phyloP scores from a whole-genome alignment of 2,113 vertebrate species.

The Indri indri region DNA sequence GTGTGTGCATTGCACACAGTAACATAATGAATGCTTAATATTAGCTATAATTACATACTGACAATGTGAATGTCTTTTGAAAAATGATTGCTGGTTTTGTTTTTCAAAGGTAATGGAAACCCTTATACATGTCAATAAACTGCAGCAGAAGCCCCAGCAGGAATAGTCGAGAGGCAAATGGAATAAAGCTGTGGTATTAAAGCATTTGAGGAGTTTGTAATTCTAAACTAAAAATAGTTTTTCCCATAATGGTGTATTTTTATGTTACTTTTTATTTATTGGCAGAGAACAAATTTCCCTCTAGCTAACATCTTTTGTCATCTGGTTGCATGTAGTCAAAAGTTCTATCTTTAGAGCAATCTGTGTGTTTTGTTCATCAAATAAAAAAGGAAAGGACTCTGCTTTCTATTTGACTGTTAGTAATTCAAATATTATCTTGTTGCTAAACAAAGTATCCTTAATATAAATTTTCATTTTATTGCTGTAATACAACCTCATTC shows the following conservation, averaged over 20 bases:
- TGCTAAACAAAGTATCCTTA: neutral
- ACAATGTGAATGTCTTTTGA: conserved; percentile 5
- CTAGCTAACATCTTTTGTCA: neutral
- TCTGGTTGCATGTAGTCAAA: neutral
- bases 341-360: conserved; percentile 16
- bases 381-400: neutral
- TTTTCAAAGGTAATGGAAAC: conserved; percentile 40
- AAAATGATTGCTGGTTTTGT: conserved; percentile 49
- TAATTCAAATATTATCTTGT: neutral
- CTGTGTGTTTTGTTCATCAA: neutral
- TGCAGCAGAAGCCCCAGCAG: neutral
- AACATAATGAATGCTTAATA: neutral
- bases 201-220: conserved; percentile 14
- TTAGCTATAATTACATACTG: conserved; percentile 27
- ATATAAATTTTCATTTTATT: conserved; percentile 39
- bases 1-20: neutral
- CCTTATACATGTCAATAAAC: neutral
- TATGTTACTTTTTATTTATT: conserved; percentile 3
- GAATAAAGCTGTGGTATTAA: conserved; percentile 25
- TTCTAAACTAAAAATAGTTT: conserved; percentile 9
- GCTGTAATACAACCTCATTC: neutral
- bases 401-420: neutral
- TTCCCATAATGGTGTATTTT: neutral
- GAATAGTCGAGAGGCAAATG: conserved; percentile 7
- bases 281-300: neutral